phyloP scores from a whole-genome alignment of 2,797 vertebrate genomes.

The Taeniopygia guttata region DNA sequence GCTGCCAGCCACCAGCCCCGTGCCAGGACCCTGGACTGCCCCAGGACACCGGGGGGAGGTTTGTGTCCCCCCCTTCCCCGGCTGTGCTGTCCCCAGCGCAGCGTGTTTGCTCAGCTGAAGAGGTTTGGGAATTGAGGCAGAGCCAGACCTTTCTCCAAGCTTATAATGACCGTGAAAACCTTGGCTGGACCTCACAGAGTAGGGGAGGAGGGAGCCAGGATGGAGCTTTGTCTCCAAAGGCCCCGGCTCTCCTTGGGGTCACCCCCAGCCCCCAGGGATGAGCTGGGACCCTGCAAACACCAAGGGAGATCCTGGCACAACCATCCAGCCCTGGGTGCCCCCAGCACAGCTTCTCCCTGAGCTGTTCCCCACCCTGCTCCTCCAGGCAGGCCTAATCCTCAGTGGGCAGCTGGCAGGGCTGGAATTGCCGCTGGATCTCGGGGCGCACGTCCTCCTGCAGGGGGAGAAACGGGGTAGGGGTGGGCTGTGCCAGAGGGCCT shows the following conservation, averaged over 20 bases:
- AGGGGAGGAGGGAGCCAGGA: accelerated
- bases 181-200: not conserved
- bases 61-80: accelerated
- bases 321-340: accelerated
- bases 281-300: not conserved
- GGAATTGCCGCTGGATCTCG: slow-evolving; percentile 76
- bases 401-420: slow-evolving; percentile 68
- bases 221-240: not conserved
- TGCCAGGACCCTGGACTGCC: not conserved
- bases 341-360: accelerated
- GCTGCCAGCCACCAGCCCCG: not conserved
- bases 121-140: not conserved
- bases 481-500: accelerated
- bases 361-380: not conserved
- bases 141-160: not conserved
- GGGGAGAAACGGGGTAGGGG: not conserved
- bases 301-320: accelerated
- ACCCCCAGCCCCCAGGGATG: not conserved
- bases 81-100: not conserved
- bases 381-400: slow-evolving; percentile 60
- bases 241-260: not conserved
- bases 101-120: not conserved
- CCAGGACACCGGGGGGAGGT: accelerated
- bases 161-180: not conserved
- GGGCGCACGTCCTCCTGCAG: slow-evolving; percentile 80